Conservation (phyloP, 2,113 vertebrate genomes). For the Microtus montanus region DNA sequence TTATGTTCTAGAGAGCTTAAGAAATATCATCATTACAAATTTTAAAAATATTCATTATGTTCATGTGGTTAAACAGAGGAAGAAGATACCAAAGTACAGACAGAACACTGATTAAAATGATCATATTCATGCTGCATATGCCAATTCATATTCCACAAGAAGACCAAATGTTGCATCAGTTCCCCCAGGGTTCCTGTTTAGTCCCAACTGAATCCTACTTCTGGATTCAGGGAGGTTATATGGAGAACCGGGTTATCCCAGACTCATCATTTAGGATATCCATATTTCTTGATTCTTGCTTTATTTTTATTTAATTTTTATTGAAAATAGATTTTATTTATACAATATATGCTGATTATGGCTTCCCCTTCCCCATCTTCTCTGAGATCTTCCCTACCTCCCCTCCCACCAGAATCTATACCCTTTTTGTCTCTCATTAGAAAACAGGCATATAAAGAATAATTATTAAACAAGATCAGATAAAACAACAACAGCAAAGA, state of each 20-base stretch:
- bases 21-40: background rate
- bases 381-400: background rate
- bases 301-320: background rate
- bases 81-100: background rate
- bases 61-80: background rate
- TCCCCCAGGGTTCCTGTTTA: background rate
- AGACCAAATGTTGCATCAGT: background rate
- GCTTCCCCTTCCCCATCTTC: background rate
- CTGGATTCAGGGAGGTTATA: background rate
- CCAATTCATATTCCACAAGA: background rate
- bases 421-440: background rate
- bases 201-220: background rate
- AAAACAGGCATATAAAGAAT: background rate
- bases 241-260: background rate
- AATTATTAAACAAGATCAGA: background rate
- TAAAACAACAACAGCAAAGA: background rate
- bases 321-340: background rate
- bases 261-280: background rate
- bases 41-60: background rate
- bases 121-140: background rate
- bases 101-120: background rate
- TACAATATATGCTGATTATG: background rate
- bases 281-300: background rate
- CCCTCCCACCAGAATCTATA: background rate
- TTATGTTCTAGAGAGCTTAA: background rate